Percentiles rank a stretch among this genome's conserved stretches.
These are phyloP conservation scores for Leontocebus nigricollis DNA, from an alignment of 2,797 vertebrate species.

Conservation along the genomic window DNA sequence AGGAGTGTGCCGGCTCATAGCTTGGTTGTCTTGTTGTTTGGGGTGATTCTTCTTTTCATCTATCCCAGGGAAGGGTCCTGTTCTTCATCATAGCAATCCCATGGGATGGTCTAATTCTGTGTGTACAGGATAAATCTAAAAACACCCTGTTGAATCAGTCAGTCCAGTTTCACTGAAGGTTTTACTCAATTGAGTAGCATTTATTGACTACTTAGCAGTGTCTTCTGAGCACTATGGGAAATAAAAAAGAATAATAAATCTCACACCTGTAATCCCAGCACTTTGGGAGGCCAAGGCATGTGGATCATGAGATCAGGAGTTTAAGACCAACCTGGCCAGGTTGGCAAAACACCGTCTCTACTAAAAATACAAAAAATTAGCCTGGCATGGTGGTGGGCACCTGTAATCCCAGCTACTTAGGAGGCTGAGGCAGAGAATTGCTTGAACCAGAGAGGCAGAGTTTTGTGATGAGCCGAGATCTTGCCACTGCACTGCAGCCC, in stretches of 20 bases:
- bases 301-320: no score
- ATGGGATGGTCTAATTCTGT: not conserved
- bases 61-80: slow-evolving; percentile 44
- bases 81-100: slow-evolving; percentile 62
- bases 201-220: not conserved
- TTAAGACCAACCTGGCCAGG: no score
- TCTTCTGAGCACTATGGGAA: not conserved
- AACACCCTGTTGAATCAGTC: not conserved
- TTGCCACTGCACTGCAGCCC: no score
- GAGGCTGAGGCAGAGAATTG: no score
- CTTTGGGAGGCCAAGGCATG: no score
- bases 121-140: slow-evolving; percentile 6
- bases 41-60: slow-evolving; percentile 16
- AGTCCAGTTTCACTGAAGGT: not conserved
- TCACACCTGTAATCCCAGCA: no score
- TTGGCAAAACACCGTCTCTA: no score
- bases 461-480: no score
- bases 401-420: no score
- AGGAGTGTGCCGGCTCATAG: not conserved
- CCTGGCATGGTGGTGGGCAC: no score
- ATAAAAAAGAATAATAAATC: not conserved
- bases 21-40: slow-evolving; percentile 30
- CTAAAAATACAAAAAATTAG: no score
- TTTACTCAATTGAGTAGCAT: not conserved
- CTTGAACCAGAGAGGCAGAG: no score